A percentile compares a stretch with the other conserved stretches of the same genome.
Evolutionary conservation across 1,140 invertebrate species (phyloP).

Genomic region (Dendrolimus punctatus): DNA sequence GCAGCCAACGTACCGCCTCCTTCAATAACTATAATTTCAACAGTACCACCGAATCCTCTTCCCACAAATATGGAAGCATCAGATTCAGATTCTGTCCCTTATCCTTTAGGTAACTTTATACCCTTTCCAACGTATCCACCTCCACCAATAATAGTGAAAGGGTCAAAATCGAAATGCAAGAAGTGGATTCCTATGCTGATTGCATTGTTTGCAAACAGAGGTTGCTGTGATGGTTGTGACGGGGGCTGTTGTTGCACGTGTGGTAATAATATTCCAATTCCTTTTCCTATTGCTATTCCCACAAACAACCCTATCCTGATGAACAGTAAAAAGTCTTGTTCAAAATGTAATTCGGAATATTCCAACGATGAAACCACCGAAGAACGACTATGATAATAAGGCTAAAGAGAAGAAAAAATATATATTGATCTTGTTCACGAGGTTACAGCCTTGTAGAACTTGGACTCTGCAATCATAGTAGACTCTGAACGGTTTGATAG

Average conservation of each 20-base stretch:
- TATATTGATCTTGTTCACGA: too few species aligned
- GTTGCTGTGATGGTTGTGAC: conserved; percentile 16
- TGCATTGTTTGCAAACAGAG: conserved; percentile 18
- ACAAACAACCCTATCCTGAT: conserved; percentile 6
- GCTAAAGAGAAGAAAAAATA: too few species aligned
- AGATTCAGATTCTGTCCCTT: neutral
- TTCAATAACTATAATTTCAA: conserved; percentile 22
- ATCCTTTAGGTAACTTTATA: conserved; percentile 1
- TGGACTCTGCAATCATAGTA: too few species aligned
- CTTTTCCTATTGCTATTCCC: conserved; percentile 34
- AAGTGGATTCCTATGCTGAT: conserved; percentile 33
- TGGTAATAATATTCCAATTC: conserved; percentile 26
- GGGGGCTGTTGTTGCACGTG: conserved; percentile 18
- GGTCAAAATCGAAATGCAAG: conserved; percentile 22
- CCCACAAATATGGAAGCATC: too few species aligned
- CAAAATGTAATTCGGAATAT: too few species aligned
- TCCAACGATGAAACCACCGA: too few species aligned
- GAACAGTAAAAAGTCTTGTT: too few species aligned
- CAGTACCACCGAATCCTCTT: conserved; percentile 6
- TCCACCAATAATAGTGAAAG: conserved; percentile 20
- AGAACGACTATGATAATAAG: too few species aligned
- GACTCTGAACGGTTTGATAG: too few species aligned
- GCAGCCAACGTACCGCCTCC: conserved; percentile 16
- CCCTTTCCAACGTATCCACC: conserved; percentile 10
- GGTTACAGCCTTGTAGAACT: too few species aligned